Evolutionary conservation across 2,113 vertebrate species (phyloP).

Genomic region (Cavia aperea): DNA sequence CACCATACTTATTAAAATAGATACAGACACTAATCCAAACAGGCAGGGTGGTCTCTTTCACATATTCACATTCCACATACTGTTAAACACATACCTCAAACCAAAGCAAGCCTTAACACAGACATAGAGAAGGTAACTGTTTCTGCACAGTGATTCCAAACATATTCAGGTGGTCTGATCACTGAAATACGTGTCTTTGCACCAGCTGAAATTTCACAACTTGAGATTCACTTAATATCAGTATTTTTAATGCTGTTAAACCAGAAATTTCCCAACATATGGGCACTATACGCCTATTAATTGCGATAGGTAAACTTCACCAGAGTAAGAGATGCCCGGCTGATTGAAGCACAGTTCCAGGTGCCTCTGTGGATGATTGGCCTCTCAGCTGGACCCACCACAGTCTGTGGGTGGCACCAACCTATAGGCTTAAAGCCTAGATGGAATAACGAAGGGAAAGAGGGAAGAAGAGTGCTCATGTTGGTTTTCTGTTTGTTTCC

Average conservation of each 20-base stretch:
- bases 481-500: not conserved
- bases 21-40: constrained; percentile 65
- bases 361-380: not conserved
- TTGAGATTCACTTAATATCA: not conserved
- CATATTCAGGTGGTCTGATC: not conserved
- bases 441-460: not conserved
- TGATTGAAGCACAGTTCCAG: not conserved
- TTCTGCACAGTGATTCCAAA: constrained; percentile 32
- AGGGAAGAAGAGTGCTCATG: not conserved
- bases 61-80: constrained; percentile 52
- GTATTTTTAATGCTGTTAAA: not conserved
- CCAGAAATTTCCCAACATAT: not conserved
- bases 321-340: not conserved
- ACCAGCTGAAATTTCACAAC: not conserved
- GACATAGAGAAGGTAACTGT: not conserved
- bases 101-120: not conserved
- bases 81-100: constrained; percentile 41
- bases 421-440: not conserved
- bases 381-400: not conserved
- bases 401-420: not conserved
- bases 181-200: not conserved
- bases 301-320: not conserved
- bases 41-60: constrained; percentile 66
- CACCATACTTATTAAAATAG: constrained; percentile 66
- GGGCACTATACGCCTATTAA: not conserved